These are phyloP conservation scores for Napeogenes sylphis DNA, from an alignment of 2,888 invertebrate species.

Conservation along the genomic window DNA sequence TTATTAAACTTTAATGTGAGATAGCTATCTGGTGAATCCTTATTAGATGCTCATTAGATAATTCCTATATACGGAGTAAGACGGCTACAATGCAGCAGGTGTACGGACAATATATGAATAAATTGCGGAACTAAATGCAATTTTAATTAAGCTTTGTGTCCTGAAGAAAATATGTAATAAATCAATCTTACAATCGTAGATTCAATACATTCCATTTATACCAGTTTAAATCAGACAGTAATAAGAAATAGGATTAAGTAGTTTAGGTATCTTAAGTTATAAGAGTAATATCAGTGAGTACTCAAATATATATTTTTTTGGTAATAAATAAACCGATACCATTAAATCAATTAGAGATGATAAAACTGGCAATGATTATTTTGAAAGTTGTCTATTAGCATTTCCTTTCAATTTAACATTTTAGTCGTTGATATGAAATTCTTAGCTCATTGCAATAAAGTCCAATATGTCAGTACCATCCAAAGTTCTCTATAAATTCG, in stretches of 20 bases:
- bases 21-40: slow-evolving; percentile 28
- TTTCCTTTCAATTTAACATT: slow-evolving; percentile 36
- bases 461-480: slow-evolving; percentile 22
- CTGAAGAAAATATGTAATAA: background rate
- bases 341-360: slow-evolving; percentile 21
- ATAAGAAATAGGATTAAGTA: too few species aligned
- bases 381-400: slow-evolving; percentile 45
- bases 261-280: too few species aligned
- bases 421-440: slow-evolving; percentile 14
- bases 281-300: too few species aligned
- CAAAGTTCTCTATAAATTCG: slow-evolving; percentile 15
- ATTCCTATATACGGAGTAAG: slow-evolving; percentile 34
- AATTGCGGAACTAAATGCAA: slow-evolving; percentile 26
- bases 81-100: slow-evolving; percentile 38
- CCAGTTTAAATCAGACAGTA: too few species aligned
- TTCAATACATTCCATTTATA: slow-evolving; percentile 6
- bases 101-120: slow-evolving; percentile 36
- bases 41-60: slow-evolving; percentile 31
- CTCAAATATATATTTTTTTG: too few species aligned
- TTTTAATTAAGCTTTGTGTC: slow-evolving; percentile 26
- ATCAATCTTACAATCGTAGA: background rate
- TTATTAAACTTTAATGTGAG: slow-evolving; percentile 30
- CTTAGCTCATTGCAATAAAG: slow-evolving; percentile 27
- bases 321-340: too few species aligned
- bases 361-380: slow-evolving; percentile 40